phyloP scores from a whole-genome alignment of 2,888 invertebrate species.

The Drosophila flavopinicola region DNA sequence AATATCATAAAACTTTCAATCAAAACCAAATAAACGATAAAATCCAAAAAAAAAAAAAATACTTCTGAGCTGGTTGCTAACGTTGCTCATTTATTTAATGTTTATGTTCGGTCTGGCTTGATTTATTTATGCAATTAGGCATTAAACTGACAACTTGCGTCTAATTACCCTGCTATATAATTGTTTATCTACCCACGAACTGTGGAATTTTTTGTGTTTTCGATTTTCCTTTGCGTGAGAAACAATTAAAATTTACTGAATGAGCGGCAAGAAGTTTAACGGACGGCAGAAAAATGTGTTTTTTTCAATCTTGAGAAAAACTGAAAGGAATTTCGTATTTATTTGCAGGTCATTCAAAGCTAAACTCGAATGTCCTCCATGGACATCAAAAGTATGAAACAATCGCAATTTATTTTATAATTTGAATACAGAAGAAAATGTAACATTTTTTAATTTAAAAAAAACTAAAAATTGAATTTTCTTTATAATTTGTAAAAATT shows the following conservation, averaged over 20 bases:
- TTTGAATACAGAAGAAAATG: too few relatives aligned
- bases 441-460: too few relatives aligned
- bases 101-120: conserved; percentile 25
- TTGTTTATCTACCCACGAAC: conserved; percentile 39
- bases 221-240: conserved; percentile 9
- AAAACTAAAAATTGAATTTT: too few relatives aligned
- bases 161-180: conserved; percentile 46
- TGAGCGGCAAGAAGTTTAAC: conserved; percentile 8
- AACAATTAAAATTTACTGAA: conserved; percentile 15
- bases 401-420: too few relatives aligned
- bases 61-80: conserved; percentile 3
- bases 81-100: background rate
- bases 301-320: background rate
- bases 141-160: conserved; percentile 23
- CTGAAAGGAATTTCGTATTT: background rate
- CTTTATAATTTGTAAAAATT: too few relatives aligned
- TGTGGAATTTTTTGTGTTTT: conserved; percentile 19
- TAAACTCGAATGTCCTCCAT: background rate
- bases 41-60: too few relatives aligned
- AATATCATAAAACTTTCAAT: background rate
- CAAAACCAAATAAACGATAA: too few relatives aligned
- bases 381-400: too few relatives aligned
- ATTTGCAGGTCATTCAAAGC: background rate
- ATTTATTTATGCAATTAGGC: conserved; percentile 36
- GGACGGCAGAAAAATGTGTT: background rate